These are phyloP conservation scores for Phyllotreta striolata DNA, from an alignment of 2,888 invertebrate species.

Conservation along the genomic window DNA sequence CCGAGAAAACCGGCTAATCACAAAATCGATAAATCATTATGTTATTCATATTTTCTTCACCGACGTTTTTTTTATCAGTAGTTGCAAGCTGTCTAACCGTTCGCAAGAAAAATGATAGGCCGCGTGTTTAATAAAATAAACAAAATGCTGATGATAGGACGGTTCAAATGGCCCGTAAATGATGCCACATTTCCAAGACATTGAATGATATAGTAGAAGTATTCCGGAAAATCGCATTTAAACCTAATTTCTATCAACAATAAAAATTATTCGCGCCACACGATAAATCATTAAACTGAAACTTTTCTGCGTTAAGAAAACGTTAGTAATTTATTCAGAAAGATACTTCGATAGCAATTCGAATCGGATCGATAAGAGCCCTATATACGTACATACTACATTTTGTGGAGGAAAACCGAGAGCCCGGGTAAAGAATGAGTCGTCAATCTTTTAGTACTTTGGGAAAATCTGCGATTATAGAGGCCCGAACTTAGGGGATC, in stretches of 20 bases:
- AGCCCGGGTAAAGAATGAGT: slow-evolving; percentile 3
- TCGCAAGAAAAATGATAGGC: slow-evolving; percentile 25
- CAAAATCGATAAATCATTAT: slow-evolving; percentile 50
- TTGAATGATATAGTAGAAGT: neutral
- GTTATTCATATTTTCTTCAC: slow-evolving; percentile 47
- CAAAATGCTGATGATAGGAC: slow-evolving; percentile 19
- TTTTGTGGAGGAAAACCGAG: neutral
- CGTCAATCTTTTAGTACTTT: slow-evolving; percentile 17
- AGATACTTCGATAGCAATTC: neutral
- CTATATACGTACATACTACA: neutral
- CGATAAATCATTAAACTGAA: no score
- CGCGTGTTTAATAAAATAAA: slow-evolving; percentile 35
- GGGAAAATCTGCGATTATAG: slow-evolving; percentile 11
- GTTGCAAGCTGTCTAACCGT: slow-evolving; percentile 1
- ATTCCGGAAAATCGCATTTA: no score
- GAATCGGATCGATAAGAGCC: neutral
- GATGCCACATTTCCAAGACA: no score
- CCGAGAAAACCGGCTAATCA: slow-evolving; percentile 47
- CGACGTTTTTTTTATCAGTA: slow-evolving; percentile 32
- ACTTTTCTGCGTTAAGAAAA: no score
- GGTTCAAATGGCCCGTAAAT: no score
- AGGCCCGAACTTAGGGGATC: slow-evolving; percentile 23
- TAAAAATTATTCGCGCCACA: no score
- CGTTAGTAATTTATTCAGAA: slow-evolving; percentile 4
- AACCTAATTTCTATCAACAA: no score